Evolutionary conservation across 2,888 invertebrate genomes (phyloP).

Genomic region (Agrenia bidenticulata): DNA sequence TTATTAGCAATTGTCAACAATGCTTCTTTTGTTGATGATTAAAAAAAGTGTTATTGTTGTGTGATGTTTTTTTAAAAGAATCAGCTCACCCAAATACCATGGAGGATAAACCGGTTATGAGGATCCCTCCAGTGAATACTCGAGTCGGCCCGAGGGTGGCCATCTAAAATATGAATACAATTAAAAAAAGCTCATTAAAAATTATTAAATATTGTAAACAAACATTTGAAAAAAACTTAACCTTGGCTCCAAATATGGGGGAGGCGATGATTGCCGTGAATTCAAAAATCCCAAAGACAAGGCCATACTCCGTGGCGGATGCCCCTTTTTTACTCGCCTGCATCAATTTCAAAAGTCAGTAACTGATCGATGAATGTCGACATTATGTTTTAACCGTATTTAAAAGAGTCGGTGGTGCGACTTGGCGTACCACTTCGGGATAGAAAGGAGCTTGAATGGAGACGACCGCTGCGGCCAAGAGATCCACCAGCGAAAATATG

Average conservation of each 20-base stretch:
- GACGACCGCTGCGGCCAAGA: constrained; percentile 57
- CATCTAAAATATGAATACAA: constrained; percentile 55
- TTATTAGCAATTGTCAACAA: too few species aligned
- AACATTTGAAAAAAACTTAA: too few species aligned
- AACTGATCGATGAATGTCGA: too few species aligned
- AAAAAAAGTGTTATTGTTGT: too few species aligned
- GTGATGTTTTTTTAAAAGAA: too few species aligned
- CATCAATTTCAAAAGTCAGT: too few species aligned
- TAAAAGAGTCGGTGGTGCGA: too few species aligned
- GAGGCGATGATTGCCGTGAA: constrained; percentile 56
- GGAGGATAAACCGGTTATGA: constrained; percentile 58
- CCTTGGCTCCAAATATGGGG: constrained; percentile 57
- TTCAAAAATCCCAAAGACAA: constrained; percentile 61
- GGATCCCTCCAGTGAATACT: constrained; percentile 58
- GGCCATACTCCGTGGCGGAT: constrained; percentile 58
- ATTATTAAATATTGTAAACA: too few species aligned
- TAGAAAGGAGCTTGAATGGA: constrained; percentile 60
- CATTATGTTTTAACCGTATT: too few species aligned
- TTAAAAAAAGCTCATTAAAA: too few species aligned
- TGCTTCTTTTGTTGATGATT: too few species aligned
- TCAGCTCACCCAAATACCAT: constrained; percentile 58
- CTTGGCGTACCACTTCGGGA: constrained; percentile 57
- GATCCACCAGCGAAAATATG: constrained; percentile 54
- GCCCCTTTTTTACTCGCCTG: constrained; percentile 59
- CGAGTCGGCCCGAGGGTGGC: constrained; percentile 57